Evolutionary conservation across 1,140 invertebrate species (phyloP).

Genomic region (Eueides isabella): DNA sequence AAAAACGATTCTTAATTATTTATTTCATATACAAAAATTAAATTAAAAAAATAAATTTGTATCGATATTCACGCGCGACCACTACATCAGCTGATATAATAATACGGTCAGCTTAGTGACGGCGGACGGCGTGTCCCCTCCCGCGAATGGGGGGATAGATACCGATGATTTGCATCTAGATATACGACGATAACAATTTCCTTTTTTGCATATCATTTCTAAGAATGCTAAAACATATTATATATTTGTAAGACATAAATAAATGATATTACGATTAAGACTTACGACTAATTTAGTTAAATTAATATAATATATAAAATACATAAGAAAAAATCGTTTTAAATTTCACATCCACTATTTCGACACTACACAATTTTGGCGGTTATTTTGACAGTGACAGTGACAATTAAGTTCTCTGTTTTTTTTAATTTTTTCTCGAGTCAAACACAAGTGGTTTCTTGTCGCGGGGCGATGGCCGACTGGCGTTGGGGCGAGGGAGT

Average conservation of each 20-base stretch:
- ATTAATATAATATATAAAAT: neutral
- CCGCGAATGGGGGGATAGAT: conserved; percentile 64
- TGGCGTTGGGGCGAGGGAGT: conserved; percentile 67
- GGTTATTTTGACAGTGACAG: conserved; percentile 38
- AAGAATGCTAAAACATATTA: conserved; percentile 50
- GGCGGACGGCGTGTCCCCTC: conserved; percentile 46
- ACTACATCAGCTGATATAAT: conserved; percentile 71
- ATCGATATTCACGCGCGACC: conserved; percentile 36
- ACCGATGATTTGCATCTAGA: conserved; percentile 74
- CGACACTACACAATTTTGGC: conserved; percentile 31
- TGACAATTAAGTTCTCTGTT: conserved; percentile 49
- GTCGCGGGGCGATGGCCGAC: conserved; percentile 72
- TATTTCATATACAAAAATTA: neutral
- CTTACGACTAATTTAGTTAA: neutral
- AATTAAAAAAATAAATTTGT: neutral
- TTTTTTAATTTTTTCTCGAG: conserved; percentile 43
- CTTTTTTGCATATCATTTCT: conserved; percentile 66
- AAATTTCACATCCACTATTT: conserved; percentile 9
- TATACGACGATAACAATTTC: conserved; percentile 63
- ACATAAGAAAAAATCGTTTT: neutral
- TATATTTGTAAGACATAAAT: no score
- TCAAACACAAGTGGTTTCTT: conserved; percentile 51
- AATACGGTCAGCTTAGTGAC: conserved; percentile 71
- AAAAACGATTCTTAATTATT: conserved; percentile 41
- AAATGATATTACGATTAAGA: neutral